Conservation (phyloP, 2,113 vertebrate genomes). For the Okapia johnstoni region DNA sequence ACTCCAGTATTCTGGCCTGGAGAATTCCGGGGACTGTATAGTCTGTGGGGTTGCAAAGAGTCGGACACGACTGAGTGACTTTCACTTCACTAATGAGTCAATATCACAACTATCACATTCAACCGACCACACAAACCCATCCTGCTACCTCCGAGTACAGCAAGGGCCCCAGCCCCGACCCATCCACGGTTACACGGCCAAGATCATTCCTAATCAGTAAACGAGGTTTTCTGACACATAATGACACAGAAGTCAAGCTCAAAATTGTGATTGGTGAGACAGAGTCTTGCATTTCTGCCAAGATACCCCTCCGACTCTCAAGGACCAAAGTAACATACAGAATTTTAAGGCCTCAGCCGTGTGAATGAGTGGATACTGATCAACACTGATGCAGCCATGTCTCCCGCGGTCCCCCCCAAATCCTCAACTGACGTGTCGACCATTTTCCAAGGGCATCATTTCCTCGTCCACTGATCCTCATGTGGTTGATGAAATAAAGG, state of each 20-base stretch:
- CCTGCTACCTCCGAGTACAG: not conserved
- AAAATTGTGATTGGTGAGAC: not conserved
- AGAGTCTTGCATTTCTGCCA: not conserved
- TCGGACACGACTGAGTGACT: not conserved
- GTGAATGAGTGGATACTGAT: not conserved
- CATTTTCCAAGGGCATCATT: not conserved
- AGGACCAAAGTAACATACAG: not conserved
- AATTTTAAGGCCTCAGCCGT: not conserved
- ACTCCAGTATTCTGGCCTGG: not conserved
- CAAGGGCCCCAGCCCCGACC: not conserved
- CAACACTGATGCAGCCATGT: not conserved
- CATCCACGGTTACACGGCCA: not conserved
- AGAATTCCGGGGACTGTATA: not conserved
- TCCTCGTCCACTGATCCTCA: not conserved
- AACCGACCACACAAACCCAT: not conserved
- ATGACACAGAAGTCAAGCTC: not conserved
- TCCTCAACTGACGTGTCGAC: not conserved
- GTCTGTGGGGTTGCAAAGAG: not conserved
- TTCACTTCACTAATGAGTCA: not conserved
- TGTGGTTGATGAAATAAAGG: not conserved
- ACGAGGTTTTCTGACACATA: not conserved
- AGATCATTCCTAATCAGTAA: not conserved
- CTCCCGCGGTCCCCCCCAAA: not conserved
- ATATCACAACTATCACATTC: not conserved
- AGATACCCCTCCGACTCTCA: not conserved